A percentile compares a stretch with the other conserved stretches of the same genome.
These are phyloP conservation scores for Philonicus albiceps DNA, from an alignment of 2,888 invertebrate genomes.

Conservation along the genomic window DNA sequence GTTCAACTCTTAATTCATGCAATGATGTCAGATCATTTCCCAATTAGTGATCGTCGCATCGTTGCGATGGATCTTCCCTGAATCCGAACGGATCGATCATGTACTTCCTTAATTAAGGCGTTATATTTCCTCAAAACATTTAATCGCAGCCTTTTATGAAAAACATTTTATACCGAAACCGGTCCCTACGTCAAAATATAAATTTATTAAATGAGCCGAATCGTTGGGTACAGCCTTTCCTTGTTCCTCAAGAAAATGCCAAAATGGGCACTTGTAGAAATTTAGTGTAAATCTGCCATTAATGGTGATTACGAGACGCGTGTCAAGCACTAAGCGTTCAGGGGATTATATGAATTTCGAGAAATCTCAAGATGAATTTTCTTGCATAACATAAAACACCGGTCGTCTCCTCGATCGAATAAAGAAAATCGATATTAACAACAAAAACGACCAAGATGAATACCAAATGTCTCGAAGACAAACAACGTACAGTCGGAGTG, in stretches of 20 bases:
- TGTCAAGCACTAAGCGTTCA: neutral
- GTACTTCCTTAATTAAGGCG: neutral
- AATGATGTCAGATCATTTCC: neutral
- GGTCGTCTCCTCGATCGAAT: neutral
- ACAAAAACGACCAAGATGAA: neutral
- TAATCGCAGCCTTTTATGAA: neutral
- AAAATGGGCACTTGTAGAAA: neutral
- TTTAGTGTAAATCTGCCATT: neutral
- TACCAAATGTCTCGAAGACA: neutral
- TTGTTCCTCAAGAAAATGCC: neutral
- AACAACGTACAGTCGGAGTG: neutral
- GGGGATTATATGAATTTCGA: neutral
- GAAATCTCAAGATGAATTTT: neutral
- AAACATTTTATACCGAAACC: neutral
- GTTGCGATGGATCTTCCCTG: neutral
- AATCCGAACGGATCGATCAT: neutral
- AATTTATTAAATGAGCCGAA: neutral
- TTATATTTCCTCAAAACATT: neutral
- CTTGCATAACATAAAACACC: conserved; percentile 12
- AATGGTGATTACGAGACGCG: neutral
- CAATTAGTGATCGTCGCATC: neutral
- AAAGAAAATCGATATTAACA: conserved; percentile 14
- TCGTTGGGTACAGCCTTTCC: neutral
- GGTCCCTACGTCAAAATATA: neutral
- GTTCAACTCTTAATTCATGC: neutral